phyloP scores from a whole-genome alignment of 37 sponge, comb jelly and placozoan species.

The Axinella damicornis region DNA sequence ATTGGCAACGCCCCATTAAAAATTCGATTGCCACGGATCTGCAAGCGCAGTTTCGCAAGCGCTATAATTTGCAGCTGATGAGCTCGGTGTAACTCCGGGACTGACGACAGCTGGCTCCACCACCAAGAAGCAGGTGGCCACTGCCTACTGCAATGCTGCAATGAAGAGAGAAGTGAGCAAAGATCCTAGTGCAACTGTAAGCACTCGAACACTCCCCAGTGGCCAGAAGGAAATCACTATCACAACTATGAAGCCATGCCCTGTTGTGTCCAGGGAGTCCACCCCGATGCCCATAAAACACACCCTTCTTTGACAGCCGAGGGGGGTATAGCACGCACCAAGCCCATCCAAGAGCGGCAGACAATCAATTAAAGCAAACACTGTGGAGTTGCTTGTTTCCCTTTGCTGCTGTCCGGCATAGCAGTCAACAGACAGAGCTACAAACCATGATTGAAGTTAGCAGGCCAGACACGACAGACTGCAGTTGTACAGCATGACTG shows the following conservation, averaged over 20 bases:
- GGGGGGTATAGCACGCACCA: too few species aligned
- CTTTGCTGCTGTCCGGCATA: too few species aligned
- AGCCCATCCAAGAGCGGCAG: background rate
- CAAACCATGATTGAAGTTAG: too few species aligned
- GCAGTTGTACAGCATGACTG: too few species aligned
- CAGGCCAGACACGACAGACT: too few species aligned
- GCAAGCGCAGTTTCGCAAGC: too few species aligned
- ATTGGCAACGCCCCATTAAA: too few species aligned
- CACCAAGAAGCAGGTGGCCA: conserved; percentile 30
- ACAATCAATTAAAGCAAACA: too few species aligned
- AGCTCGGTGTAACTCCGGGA: conserved; percentile 18
- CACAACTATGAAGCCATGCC: conserved; percentile 2
- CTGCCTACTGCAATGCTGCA: background rate
- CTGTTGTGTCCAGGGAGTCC: background rate
- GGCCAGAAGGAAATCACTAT: conserved; percentile 13
- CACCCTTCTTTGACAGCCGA: background rate
- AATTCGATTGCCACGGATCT: too few species aligned
- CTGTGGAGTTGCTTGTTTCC: too few species aligned
- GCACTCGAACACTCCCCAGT: conserved; percentile 1
- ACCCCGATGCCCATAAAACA: background rate
- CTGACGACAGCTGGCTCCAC: conserved; percentile 40
- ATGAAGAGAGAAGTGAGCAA: background rate
- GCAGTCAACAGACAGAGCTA: too few species aligned
- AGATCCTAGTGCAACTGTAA: conserved; percentile 5
- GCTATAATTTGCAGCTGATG: too few species aligned